Base-by-base conservation (phyloP, 2,888 invertebrate genomes). In the Acleris sparsana region DNA sequence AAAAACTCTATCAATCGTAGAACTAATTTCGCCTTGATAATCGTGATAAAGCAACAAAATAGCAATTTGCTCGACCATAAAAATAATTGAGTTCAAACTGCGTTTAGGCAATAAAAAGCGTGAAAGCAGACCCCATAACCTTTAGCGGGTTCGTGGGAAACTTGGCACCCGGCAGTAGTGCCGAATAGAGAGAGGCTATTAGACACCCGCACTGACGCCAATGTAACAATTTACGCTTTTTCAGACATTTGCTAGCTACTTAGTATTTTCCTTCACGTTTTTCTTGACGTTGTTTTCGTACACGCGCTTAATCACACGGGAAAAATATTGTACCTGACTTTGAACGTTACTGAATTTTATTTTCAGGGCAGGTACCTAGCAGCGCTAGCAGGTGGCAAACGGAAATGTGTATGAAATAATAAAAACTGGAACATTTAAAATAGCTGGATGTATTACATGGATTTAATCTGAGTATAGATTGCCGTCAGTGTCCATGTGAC, bases 11-110 rank as follows among this genome's bases (percentile, higher is more conserved):
- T 88, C 88, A 89, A 88, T 88, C 82, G 80, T 81, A 74, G 78
- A 89, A 87, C 89, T 88, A 90, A 90, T 90, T 89, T 85, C 79
- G 84, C 84, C 87, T 81, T 87, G 86, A 90, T 91, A 89, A 91
- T 91, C 88, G 80, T 90, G 91, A 91, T 90, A 89, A 85, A 85
- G 91, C 92, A 92, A 90, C 91, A 90, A 92, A 89, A 91, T 89
- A 91, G 92, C 89, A 91, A 92, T 92, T 92, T 89, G 80, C 85
- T 79, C 86, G 79, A 85, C 88, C 91, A 89, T 92, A 92, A 92
- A 92, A 91, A 91, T 92, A 92, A 92, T 92, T 92, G 91, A 91
- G 92, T 92, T 90, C 89, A 91, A 92, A 92, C 89, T 89, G 88
- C 88, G 90, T 90, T 88, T 82, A 82, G 86, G 92, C 91, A 89